phyloP scores from a whole-genome alignment of 1,140 invertebrate genomes.

The Formica selysi region DNA sequence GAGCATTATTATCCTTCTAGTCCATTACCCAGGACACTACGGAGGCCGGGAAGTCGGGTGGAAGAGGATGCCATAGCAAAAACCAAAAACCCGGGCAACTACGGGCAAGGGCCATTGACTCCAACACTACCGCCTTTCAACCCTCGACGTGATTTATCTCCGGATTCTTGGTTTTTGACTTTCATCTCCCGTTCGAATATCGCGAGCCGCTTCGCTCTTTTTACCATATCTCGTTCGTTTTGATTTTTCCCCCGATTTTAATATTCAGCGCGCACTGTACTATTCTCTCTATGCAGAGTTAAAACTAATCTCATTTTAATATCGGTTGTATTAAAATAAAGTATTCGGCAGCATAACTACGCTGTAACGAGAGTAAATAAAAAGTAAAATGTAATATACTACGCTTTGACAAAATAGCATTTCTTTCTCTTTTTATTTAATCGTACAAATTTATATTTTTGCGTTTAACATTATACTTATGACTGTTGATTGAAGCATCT shows the following conservation, averaged over 20 bases:
- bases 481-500: not conserved
- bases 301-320: conserved; percentile 55
- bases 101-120: conserved; percentile 80
- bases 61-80: conserved; percentile 73
- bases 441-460: conserved; percentile 11
- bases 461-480: not conserved
- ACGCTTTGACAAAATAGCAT: not conserved
- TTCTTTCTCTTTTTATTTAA: not conserved
- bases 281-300: conserved; percentile 41
- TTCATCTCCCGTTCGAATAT: conserved; percentile 69
- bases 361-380: conserved; percentile 11
- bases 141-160: conserved; percentile 76
- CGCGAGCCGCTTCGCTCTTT: conserved; percentile 39
- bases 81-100: conserved; percentile 80
- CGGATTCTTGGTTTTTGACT: conserved; percentile 73
- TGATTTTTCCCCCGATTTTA: conserved; percentile 51
- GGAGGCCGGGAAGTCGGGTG: conserved; percentile 72
- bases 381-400: not conserved
- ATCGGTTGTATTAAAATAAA: conserved; percentile 14
- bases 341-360: conserved; percentile 14
- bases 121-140: conserved; percentile 78
- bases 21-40: conserved; percentile 79
- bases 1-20: conserved; percentile 82
- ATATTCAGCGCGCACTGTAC: conserved; percentile 21
- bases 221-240: conserved; percentile 37